These are phyloP conservation scores for Poeciliopsis infans DNA, from an alignment of 2,797 vertebrate species.

Conservation along the genomic window DNA sequence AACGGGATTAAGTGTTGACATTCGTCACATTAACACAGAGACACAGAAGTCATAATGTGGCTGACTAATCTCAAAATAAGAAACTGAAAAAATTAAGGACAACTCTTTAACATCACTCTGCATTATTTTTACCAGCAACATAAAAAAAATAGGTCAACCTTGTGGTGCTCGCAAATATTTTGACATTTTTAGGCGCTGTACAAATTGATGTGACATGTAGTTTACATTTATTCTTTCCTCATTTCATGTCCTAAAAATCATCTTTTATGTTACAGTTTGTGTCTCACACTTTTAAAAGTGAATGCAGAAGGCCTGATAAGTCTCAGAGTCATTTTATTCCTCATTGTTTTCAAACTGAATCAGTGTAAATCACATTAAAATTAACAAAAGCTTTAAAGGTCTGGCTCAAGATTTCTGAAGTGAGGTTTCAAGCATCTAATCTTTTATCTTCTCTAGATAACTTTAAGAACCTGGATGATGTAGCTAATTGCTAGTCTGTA, in stretches of 20 bases:
- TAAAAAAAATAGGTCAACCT: not conserved
- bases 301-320: not conserved
- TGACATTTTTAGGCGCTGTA: not conserved
- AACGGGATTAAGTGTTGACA: conserved; percentile 44
- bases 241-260: not conserved
- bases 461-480: not conserved
- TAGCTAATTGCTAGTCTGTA: not conserved
- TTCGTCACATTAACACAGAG: conserved; percentile 15
- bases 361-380: not conserved
- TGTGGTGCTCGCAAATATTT: not conserved
- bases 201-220: not conserved
- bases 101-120: not conserved
- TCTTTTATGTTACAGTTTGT: not conserved
- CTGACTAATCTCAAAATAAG: not conserved
- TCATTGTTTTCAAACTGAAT: not conserved
- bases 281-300: not conserved
- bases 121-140: not conserved
- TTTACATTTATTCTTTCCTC: not conserved
- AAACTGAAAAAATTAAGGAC: not conserved
- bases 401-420: not conserved
- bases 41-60: conserved; percentile 16
- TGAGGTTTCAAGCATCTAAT: not conserved
- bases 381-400: not conserved
- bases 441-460: not conserved
- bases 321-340: not conserved